Conservation (phyloP, 23 tunicate species). For the Botrylloides violaceus region DNA sequence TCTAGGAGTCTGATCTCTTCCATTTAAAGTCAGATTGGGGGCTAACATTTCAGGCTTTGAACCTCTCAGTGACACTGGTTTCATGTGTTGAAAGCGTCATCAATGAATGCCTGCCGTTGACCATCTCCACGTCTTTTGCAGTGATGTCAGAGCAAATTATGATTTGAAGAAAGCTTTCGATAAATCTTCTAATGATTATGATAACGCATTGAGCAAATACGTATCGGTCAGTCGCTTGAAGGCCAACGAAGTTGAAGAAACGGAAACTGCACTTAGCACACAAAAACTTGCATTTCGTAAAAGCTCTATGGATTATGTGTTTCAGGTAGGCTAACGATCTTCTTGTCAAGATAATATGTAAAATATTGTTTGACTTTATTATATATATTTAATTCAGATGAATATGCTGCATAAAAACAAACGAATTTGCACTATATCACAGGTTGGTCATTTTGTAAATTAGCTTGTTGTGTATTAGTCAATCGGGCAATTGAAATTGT, state of each 20-base stretch:
- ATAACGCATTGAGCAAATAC: slow-evolving; percentile 41
- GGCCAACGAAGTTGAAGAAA: slow-evolving; percentile 66
- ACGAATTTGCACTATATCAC: slow-evolving; percentile 39
- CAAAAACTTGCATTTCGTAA: slow-evolving; percentile 37
- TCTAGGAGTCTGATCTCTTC: too few relatives aligned
- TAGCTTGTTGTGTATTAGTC: too few relatives aligned
- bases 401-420: slow-evolving; percentile 78
- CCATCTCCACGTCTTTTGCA: slow-evolving; percentile 1
- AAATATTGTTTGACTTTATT: neutral
- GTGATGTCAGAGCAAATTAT: slow-evolving; percentile 59
- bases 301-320: slow-evolving; percentile 67
- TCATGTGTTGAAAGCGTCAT: too few relatives aligned
- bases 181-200: slow-evolving; percentile 64
- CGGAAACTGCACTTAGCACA: slow-evolving; percentile 21
- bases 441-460: slow-evolving; percentile 32
- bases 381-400: slow-evolving; percentile 36
- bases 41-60: too few relatives aligned
- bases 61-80: too few relatives aligned
- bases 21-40: too few relatives aligned
- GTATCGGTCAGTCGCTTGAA: slow-evolving; percentile 53
- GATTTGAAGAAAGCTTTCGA: slow-evolving; percentile 73
- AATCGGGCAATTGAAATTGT: too few relatives aligned
- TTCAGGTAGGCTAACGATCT: slow-evolving; percentile 29
- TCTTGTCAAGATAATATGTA: neutral
- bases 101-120: too few relatives aligned